Conservation (phyloP, 2,797 vertebrate genomes). For the Meda fulgida region DNA sequence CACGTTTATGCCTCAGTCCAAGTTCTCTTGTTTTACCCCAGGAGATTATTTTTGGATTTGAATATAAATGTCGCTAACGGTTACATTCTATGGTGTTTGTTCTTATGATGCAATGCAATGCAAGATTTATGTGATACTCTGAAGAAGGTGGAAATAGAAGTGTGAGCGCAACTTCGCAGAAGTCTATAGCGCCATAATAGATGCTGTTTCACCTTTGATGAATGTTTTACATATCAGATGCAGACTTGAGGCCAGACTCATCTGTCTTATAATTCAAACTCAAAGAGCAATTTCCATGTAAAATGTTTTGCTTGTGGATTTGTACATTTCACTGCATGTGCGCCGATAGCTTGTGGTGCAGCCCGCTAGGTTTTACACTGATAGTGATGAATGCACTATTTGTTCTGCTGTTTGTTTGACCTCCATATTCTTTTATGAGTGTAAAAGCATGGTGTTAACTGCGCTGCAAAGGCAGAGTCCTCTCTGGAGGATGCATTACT, state of each 20-base stretch:
- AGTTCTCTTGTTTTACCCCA: neutral
- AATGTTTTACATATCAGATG: conserved; percentile 34
- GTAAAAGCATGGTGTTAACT: neutral
- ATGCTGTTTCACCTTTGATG: conserved; percentile 3
- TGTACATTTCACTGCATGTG: neutral
- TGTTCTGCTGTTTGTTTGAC: conserved; percentile 32
- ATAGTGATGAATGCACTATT: conserved; percentile 35
- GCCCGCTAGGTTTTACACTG: conserved; percentile 15
- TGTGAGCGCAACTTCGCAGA: neutral
- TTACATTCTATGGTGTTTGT: conserved; percentile 25
- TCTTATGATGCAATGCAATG: conserved; percentile 42
- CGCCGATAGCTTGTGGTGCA: neutral
- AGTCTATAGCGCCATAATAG: conserved; percentile 22
- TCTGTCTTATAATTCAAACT: conserved; percentile 26
- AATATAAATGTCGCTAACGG: conserved; percentile 30
- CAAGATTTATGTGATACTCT: conserved; percentile 26
- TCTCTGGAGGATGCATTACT: conserved; percentile 1
- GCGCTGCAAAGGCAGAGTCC: neutral
- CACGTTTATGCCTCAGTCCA: neutral
- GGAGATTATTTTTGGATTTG: conserved; percentile 36
- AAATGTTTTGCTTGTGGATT: conserved; percentile 28
- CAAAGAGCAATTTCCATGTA: neutral
- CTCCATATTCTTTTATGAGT: neutral
- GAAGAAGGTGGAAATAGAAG: conserved; percentile 20
- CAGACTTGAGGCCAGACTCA: conserved; percentile 35